A percentile compares a stretch with the other conserved stretches of the same genome.
phyloP scores from a whole-genome alignment of 2,888 invertebrate species.

The Geophilus truncorum region DNA sequence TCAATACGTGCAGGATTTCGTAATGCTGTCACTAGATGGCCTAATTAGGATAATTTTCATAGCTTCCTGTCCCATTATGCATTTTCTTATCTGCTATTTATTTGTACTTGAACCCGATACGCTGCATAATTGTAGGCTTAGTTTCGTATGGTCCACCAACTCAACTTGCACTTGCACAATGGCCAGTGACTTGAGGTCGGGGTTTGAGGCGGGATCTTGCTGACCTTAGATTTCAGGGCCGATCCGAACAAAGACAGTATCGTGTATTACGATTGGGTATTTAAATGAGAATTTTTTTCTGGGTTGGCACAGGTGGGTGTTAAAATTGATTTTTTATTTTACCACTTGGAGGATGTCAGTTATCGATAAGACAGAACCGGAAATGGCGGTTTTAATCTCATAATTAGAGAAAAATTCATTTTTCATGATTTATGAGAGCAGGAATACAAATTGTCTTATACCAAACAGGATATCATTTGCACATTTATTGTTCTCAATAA shows the following conservation, averaged over 20 bases:
- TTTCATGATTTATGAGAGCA: background rate
- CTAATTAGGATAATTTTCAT: constrained; percentile 8
- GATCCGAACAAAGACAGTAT: background rate
- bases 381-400: background rate
- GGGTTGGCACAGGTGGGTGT: background rate
- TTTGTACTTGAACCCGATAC: constrained; percentile 5
- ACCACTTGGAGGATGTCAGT: background rate
- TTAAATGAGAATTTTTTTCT: background rate
- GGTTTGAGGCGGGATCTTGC: background rate
- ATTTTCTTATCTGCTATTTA: background rate
- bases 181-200: background rate
- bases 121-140: background rate
- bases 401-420: background rate
- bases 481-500: background rate
- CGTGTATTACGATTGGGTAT: background rate
- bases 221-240: constrained; percentile 15
- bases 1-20: background rate
- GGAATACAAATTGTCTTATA: background rate
- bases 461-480: background rate
- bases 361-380: background rate
- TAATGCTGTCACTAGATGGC: background rate
- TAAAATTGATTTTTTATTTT: background rate
- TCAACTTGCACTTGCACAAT: constrained; percentile 16
- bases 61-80: background rate
- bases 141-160: background rate